A percentile compares a stretch with the other conserved stretches of the same genome.
phyloP scores from a whole-genome alignment of 2,888 invertebrate species.

The Drosophila paramelanica region DNA sequence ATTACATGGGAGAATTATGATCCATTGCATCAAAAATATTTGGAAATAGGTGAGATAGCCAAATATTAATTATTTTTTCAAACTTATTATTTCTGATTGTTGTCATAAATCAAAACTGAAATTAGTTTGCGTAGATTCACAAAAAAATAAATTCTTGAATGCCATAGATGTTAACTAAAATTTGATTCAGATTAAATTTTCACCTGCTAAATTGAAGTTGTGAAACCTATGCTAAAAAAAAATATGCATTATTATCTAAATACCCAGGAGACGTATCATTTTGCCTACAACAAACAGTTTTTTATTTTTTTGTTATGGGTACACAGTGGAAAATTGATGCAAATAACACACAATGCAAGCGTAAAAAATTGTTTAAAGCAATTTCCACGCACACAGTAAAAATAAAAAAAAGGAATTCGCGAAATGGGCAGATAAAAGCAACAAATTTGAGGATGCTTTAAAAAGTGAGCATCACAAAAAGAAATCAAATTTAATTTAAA shows the following conservation, averaged over 20 bases:
- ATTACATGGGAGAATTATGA: slow-evolving; percentile 97
- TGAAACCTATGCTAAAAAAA: too few species aligned
- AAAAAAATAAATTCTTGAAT: too few species aligned
- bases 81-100: too few species aligned
- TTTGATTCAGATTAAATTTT: too few species aligned
- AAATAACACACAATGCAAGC: slow-evolving; percentile 7
- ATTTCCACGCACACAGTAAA: slow-evolving; percentile 36
- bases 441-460: slow-evolving; percentile 36
- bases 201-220: too few species aligned
- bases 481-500: slow-evolving; percentile 72
- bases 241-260: too few species aligned
- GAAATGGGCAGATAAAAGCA: slow-evolving; percentile 58
- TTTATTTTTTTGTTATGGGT: neutral
- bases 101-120: too few species aligned
- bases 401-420: slow-evolving; percentile 21
- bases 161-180: too few species aligned
- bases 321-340: neutral
- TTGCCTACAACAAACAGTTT: too few species aligned
- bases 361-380: slow-evolving; percentile 18
- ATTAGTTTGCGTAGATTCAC: too few species aligned
- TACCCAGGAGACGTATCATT: too few species aligned
- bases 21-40: slow-evolving; percentile 95
- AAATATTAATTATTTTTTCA: neutral
- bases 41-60: slow-evolving; percentile 92
- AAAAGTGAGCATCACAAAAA: slow-evolving; percentile 27